Percentiles rank a stretch among this genome's conserved stretches.
Evolutionary conservation across 1,140 invertebrate genomes (phyloP).

Genomic region (Uloborus diversus): DNA sequence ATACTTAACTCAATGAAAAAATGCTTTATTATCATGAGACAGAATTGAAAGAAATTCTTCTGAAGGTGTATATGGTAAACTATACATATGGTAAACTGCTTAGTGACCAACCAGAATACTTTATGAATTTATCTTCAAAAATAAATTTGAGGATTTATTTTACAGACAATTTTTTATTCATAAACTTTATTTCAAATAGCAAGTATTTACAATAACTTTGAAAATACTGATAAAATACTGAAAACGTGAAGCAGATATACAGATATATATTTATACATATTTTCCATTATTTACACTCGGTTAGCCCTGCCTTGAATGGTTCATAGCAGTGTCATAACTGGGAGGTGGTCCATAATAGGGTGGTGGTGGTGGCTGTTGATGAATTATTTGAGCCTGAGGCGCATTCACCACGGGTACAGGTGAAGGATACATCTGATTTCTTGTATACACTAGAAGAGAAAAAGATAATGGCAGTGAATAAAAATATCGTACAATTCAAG

Average conservation of each 20-base stretch:
- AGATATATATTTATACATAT: background rate
- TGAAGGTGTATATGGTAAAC: no score
- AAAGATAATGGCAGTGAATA: no score
- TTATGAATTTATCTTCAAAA: no score
- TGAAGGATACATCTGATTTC: background rate
- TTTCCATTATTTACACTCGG: background rate
- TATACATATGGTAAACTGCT: no score
- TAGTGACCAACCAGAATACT: no score
- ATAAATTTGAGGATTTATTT: no score
- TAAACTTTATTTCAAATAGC: background rate
- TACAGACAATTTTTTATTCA: no score
- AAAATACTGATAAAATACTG: constrained; percentile 1
- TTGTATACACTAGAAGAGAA: background rate
- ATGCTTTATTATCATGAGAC: no score
- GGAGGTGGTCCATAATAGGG: constrained; percentile 46
- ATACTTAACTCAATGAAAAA: no score
- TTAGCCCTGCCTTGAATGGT: constrained; percentile 13
- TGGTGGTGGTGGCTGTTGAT: constrained; percentile 31
- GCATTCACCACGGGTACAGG: background rate
- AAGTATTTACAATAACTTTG: background rate
- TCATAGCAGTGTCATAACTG: constrained; percentile 28
- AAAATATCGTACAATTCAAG: no score
- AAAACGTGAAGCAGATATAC: constrained; percentile 6
- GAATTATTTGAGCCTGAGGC: background rate
- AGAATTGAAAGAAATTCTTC: no score